Conservation (phyloP, 2,113 vertebrate species). For the Ifrita kowaldi region DNA sequence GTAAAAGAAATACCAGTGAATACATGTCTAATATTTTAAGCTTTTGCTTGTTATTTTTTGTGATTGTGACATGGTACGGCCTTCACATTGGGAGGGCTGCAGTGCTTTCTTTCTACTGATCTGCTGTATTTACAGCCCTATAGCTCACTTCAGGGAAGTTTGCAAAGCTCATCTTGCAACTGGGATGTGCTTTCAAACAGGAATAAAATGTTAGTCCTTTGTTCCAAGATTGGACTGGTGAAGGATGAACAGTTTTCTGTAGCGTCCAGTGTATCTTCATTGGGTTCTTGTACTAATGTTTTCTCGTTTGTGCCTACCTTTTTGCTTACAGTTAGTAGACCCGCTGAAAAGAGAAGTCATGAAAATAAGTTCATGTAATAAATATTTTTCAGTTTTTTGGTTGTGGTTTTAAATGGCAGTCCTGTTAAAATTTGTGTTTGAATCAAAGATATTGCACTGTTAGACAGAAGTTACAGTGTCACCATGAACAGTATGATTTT, state of each 20-base stretch:
- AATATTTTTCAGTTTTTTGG: neutral
- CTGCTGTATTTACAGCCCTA: neutral
- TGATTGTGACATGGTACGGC: fast-evolving
- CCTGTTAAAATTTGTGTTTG: neutral
- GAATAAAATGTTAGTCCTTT: neutral
- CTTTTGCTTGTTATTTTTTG: neutral
- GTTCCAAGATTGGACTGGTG: neutral
- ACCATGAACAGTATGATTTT: neutral
- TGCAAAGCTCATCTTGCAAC: neutral
- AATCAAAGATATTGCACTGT: neutral
- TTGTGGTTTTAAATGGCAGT: neutral
- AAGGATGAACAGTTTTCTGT: neutral
- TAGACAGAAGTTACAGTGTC: neutral
- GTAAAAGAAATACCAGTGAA: neutral
- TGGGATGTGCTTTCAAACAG: neutral
- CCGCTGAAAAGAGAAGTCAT: neutral
- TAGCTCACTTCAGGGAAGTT: neutral
- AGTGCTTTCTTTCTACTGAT: neutral
- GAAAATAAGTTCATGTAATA: neutral
- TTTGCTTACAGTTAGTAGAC: neutral
- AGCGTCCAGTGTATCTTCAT: neutral
- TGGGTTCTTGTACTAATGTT: neutral
- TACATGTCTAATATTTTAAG: neutral
- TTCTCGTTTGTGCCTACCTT: neutral
- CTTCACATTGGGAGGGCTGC: neutral